Evolutionary conservation across 2,797 vertebrate species (phyloP).

Genomic region (Pyrocephalus nanus): DNA sequence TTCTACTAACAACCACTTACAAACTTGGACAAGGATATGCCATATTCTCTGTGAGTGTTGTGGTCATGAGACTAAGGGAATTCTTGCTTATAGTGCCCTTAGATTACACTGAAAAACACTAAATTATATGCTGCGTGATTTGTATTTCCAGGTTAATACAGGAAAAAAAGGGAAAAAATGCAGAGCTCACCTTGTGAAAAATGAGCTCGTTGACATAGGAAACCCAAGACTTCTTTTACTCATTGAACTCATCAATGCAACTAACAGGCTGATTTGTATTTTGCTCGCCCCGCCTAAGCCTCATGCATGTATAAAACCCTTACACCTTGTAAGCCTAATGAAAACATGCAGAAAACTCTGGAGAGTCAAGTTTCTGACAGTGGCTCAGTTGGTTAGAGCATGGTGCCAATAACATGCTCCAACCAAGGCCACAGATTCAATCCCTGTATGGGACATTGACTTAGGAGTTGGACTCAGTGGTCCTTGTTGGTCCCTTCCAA

Average conservation of each 20-base stretch:
- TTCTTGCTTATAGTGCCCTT: neutral
- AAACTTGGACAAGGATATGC: fast-evolving
- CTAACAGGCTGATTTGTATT: neutral
- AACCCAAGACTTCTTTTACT: neutral
- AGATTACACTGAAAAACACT: neutral
- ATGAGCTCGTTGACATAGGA: neutral
- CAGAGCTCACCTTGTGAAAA: neutral
- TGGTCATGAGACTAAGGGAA: neutral
- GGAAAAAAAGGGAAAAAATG: neutral
- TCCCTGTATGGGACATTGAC: fast-evolving
- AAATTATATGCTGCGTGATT: neutral
- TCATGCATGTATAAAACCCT: fast-evolving
- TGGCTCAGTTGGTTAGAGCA: neutral
- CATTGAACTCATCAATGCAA: neutral
- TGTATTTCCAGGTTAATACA: neutral
- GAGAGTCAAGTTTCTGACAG: neutral
- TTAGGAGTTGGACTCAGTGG: neutral
- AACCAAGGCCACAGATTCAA: neutral
- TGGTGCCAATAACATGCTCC: neutral
- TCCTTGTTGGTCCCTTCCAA: neutral
- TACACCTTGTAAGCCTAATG: fast-evolving
- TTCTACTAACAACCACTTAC: neutral
- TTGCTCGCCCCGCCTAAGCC: neutral
- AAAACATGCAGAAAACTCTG: neutral
- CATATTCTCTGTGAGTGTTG: neutral